Conservation (phyloP, 2,888 invertebrate species). For the Diarsia rubi region DNA sequence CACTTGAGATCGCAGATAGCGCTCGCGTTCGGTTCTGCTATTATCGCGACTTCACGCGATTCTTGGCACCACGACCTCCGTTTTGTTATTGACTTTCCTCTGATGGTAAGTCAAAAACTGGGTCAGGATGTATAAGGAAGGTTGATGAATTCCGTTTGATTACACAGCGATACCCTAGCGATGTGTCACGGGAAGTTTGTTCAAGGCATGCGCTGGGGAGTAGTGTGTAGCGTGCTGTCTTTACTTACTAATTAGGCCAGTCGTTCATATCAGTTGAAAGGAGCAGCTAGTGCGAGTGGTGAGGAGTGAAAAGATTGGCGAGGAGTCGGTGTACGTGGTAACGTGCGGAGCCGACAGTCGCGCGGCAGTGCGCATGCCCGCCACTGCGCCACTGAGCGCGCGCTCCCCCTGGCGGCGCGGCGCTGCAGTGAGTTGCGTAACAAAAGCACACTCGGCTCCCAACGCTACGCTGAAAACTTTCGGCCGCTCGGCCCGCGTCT, state of each 20-base stretch:
- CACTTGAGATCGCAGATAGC: constrained; percentile 77
- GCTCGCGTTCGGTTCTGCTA: constrained; percentile 79
- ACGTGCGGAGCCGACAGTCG: constrained; percentile 60
- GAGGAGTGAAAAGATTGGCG: constrained; percentile 77
- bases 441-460: constrained; percentile 88
- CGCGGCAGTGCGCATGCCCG: constrained; percentile 87
- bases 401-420: constrained; percentile 89
- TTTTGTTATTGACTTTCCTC: constrained; percentile 83
- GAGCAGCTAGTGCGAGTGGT: constrained; percentile 71
- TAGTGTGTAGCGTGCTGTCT: constrained; percentile 9
- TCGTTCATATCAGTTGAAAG: constrained; percentile 51
- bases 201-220: constrained; percentile 27
- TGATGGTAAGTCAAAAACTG: constrained; percentile 65
- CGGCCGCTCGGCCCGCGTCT: constrained; percentile 83
- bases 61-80: constrained; percentile 83
- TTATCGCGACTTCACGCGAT: constrained; percentile 83
- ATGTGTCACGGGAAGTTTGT: constrained; percentile 12
- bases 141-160: constrained; percentile 55
- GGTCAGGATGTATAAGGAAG: constrained; percentile 66
- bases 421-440: constrained; percentile 90
- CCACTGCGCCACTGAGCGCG: constrained; percentile 89
- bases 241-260: constrained; percentile 58
- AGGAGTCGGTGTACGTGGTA: constrained; percentile 45
- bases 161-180: constrained; percentile 17
- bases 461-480: constrained; percentile 88